Percentiles rank a stretch among this genome's conserved stretches.
These are phyloP conservation scores for Diceros bicornis DNA, from an alignment of 2,797 vertebrate species.

Conservation along the genomic window DNA sequence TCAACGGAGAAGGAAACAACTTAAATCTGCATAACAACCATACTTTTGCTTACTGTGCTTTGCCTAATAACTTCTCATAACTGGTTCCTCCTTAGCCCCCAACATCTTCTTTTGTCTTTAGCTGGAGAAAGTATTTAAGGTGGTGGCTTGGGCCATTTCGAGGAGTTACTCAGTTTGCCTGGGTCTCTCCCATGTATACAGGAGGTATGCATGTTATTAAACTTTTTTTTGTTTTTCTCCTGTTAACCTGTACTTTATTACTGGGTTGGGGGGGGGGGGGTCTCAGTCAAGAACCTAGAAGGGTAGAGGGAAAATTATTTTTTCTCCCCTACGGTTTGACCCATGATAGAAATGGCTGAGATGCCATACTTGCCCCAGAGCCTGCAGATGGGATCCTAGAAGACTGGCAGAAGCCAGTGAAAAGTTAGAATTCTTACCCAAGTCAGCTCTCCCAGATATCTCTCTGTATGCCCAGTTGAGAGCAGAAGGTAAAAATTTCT, in stretches of 20 bases:
- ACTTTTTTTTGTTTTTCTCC: not conserved
- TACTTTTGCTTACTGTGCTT: not conserved
- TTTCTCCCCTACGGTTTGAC: not conserved
- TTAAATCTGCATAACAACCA: not conserved
- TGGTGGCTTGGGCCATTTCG: not conserved
- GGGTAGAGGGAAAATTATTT: not conserved
- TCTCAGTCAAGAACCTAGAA: not conserved
- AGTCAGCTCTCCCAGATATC: not conserved
- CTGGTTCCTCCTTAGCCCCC: not conserved
- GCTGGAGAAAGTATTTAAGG: not conserved
- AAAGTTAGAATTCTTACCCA: not conserved
- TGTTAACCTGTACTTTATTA: not conserved
- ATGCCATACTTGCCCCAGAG: not conserved
- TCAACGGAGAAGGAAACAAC: not conserved
- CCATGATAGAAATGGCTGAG: not conserved
- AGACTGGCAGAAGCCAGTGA: not conserved
- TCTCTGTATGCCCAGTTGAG: not conserved
- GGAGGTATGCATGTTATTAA: not conserved
- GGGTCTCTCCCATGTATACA: not conserved
- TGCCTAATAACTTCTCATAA: not conserved
- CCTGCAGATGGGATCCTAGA: not conserved
- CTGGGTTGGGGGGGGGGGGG: no score
- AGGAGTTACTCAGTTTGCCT: not conserved
- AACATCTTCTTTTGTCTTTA: not conserved
- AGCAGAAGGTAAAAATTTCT: not conserved